phyloP scores from a whole-genome alignment of 2,797 vertebrate species.

The Tiaroga cobitis region DNA sequence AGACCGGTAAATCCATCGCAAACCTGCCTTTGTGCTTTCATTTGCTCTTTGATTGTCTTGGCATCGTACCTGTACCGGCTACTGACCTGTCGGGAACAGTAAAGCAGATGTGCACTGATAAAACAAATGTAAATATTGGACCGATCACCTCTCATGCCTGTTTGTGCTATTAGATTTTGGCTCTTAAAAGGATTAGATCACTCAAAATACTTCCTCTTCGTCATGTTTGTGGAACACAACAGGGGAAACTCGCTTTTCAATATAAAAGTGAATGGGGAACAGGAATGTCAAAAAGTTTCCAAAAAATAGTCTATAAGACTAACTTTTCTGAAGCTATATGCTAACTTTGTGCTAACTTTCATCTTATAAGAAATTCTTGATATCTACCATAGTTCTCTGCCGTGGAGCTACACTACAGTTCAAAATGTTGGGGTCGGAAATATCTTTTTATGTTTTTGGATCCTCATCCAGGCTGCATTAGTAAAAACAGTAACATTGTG shows the following conservation, averaged over 20 bases:
- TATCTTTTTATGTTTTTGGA: not conserved
- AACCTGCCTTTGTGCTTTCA: conserved; percentile 18
- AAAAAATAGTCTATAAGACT: too few relatives aligned
- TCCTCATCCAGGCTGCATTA: not conserved
- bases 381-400: not conserved
- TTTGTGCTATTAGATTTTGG: not conserved
- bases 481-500: not conserved
- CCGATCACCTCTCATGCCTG: not conserved
- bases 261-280: too few relatives aligned
- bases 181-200: not conserved
- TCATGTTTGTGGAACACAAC: not conserved
- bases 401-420: not conserved
- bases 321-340: not conserved
- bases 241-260: not conserved
- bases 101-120: conserved; percentile 1
- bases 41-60: conserved; percentile 33
- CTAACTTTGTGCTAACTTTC: too few relatives aligned
- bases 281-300: too few relatives aligned
- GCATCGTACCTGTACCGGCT: not conserved
- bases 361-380: too few relatives aligned
- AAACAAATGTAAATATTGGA: conserved; percentile 2
- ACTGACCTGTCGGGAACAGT: not conserved
- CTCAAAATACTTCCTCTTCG: not conserved
- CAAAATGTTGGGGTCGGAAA: not conserved
- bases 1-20: conserved; percentile 16